Conservation (phyloP, 2,113 vertebrate genomes). For the Malurus cyaneus region DNA sequence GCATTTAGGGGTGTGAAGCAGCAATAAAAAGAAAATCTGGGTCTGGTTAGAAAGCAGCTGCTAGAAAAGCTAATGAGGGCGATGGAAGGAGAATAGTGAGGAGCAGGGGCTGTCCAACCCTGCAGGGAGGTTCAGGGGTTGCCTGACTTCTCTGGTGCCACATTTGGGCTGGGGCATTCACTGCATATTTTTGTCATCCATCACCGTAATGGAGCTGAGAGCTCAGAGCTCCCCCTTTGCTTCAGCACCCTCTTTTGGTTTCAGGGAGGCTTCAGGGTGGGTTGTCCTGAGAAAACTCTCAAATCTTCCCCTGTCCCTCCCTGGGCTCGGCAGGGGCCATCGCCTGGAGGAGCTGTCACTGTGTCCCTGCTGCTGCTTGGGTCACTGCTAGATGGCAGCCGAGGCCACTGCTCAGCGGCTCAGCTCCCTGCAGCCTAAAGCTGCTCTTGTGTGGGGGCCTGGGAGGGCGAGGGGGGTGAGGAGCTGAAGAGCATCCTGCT, state of each 20-base stretch:
- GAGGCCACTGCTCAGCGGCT: background rate
- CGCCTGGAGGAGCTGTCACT: background rate
- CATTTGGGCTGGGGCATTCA: fast-evolving
- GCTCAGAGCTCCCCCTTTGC: background rate
- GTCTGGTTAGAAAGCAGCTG: background rate
- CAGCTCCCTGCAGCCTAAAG: background rate
- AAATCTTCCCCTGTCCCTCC: background rate
- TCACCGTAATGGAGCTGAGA: background rate
- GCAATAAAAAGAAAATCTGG: background rate
- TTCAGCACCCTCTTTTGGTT: background rate
- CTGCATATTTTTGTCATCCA: background rate
- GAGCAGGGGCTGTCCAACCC: background rate
- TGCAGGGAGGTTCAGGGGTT: fast-evolving
- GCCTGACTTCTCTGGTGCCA: background rate
- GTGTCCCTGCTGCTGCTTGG: background rate
- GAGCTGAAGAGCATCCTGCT: background rate
- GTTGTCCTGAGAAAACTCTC: background rate
- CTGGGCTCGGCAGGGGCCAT: background rate
- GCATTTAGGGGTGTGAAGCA: background rate
- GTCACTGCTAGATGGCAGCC: background rate
- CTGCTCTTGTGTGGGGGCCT: background rate
- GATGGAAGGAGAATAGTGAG: background rate
- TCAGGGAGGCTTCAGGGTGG: background rate
- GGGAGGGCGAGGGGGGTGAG: fast-evolving
- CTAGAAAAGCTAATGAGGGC: background rate